These are phyloP conservation scores for Cydia fagiglandana DNA, from an alignment of 1,140 invertebrate species.

Conservation along the genomic window DNA sequence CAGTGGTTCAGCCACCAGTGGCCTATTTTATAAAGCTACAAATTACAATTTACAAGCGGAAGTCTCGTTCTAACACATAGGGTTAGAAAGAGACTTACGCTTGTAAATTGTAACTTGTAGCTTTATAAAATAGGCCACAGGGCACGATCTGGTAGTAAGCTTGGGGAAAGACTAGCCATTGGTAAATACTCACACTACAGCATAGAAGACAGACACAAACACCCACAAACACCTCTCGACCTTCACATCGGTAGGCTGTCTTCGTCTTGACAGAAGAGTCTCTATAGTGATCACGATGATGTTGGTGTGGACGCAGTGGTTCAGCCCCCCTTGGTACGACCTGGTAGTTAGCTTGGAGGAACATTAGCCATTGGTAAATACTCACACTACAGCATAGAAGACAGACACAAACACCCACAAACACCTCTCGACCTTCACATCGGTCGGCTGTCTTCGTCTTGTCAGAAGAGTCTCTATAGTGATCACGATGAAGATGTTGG, in stretches of 20 bases:
- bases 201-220: constrained; percentile 49
- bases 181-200: no score
- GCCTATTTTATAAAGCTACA: no score
- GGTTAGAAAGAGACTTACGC: no score
- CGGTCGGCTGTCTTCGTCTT: constrained; percentile 51
- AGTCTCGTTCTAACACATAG: no score
- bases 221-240: constrained; percentile 49
- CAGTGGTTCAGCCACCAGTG: constrained; percentile 86
- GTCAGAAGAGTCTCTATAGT: constrained; percentile 72
- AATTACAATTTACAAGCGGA: no score
- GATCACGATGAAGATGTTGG: constrained; percentile 73
- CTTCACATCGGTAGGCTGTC: constrained; percentile 47
- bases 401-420: constrained; percentile 45
- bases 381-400: constrained; percentile 67
- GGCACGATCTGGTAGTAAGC: constrained; percentile 82
- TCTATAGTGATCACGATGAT: constrained; percentile 75
- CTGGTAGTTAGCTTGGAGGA: constrained; percentile 81
- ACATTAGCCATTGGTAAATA: constrained; percentile 74
- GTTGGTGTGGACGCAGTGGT: constrained; percentile 84
- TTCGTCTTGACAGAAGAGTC: constrained; percentile 39
- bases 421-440: constrained; percentile 49
- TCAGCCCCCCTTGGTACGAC: constrained; percentile 85
- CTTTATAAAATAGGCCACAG: no score
- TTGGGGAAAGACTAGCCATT: constrained; percentile 83
- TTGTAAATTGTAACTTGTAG: no score